A percentile compares a stretch with the other conserved stretches of the same genome.
phyloP scores from a whole-genome alignment of 2,113 vertebrate species.

The Tychaedon coryphoeus region DNA sequence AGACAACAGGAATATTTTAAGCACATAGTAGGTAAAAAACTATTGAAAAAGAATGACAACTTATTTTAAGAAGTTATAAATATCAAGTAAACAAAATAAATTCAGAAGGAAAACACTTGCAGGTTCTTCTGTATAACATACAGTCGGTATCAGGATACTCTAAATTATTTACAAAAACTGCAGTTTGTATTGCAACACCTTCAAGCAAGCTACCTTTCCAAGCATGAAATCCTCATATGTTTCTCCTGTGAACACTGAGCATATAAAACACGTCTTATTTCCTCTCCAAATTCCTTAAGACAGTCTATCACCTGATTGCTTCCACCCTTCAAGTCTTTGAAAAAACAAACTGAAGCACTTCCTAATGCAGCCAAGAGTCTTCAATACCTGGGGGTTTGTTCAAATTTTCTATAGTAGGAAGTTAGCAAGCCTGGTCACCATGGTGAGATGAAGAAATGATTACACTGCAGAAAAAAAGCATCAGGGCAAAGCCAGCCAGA shows the following conservation, averaged over 20 bases:
- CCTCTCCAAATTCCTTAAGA: background rate
- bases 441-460: constrained; percentile 16
- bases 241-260: background rate
- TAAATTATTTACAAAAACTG: constrained; percentile 20
- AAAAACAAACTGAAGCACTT: background rate
- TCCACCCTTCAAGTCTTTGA: background rate
- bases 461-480: constrained; percentile 20
- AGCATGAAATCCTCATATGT: background rate
- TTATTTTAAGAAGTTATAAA: background rate
- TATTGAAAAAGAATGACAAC: background rate
- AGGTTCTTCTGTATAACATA: background rate
- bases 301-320: background rate
- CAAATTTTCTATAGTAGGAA: constrained; percentile 25
- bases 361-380: background rate
- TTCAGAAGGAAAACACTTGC: background rate
- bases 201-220: background rate
- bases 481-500: background rate
- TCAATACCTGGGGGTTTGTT: constrained; percentile 12
- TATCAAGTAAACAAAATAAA: constrained; percentile 29
- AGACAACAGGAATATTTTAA: background rate
- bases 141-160: background rate
- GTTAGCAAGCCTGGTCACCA: constrained; percentile 21
- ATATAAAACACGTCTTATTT: background rate
- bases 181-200: background rate
- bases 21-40: background rate